Evolutionary conservation across 2,888 invertebrate genomes (phyloP), one percentile per base, ranked within the genome.

Genomic region (Crioceris asparagi): DNA sequence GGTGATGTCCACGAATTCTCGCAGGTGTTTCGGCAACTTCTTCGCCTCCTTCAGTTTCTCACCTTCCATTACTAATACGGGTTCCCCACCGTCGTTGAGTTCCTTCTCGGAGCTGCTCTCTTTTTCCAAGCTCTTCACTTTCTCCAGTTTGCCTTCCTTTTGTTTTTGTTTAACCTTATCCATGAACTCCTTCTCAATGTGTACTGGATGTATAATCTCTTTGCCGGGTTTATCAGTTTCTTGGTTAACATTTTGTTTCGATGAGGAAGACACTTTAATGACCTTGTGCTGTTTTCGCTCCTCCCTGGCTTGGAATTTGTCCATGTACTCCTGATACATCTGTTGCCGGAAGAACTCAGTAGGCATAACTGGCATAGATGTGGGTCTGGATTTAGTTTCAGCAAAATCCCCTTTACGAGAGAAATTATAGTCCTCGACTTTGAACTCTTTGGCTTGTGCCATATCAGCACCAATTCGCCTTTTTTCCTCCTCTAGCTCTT

Each of bases 311-410:
- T 80, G 76, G 53, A 87, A 79, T 64, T 86, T 81, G 54, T 71
- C 70, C 56, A 85, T 74, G 65, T 86, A 87, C 60, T 87, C 87
- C 50, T 82, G 74, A 63, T 83, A 87, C 86, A 88, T 87, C 62
- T 79, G 77, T 47, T 81, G 79, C 5, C 86, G 74, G 50, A 83
- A 75, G 27, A 75, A 68, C 60, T 86, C 81, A 32, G 78, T 78
- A 6, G 77, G 73, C 7, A 69, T 71, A 26, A 76, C 55, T 2
- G 55, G 55, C 55, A 58, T 51, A 2, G 58, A 53, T 4, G 41
- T 27, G 3, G 53, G 53, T 35, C 56, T 40, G 33, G 40, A 29
- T 23, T 49, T 49, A 15, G n/a, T 45, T 51, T 60, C 59, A 7
- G 65, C 63, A 33, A 65, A 61, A 47, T 73, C 71, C 36, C 67